Base-by-base conservation (phyloP, 2,888 invertebrate species). In the Diplazon laetatorius region DNA sequence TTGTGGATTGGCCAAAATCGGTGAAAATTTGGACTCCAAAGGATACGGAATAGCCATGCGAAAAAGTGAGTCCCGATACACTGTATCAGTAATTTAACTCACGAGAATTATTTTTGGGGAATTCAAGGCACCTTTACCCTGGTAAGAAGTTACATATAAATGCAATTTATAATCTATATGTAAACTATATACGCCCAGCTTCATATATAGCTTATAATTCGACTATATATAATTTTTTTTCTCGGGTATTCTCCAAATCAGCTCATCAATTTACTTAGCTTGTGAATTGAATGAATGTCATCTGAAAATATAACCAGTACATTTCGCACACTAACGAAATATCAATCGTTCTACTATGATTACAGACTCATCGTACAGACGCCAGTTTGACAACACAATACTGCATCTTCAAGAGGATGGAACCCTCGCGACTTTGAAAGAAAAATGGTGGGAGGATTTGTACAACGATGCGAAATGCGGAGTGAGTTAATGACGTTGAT, bases 21-120 rank as follows among this genome's bases (percentile, higher is more conserved):
- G 96, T 0, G 95, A 95, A 0, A 91, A 95, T 5, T 88, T 97
- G 12, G 97, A 97, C 85, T 94, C 94, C 80, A 97, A 97, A 91
- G 96, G 97, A 62, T 97, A 97, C 85, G 97, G 96, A 10, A 96
- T 97, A 59, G 97, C 96, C 4, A 95, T 97, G 94, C 94, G 93
- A 84, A 95, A 95, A 93, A 93, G 96, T 96, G 91, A 20, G 59
- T 2, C 20, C 52, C 20, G 9, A 1, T 52, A 2, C 30, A n/a
- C n/a, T n/a, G n/a, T 14, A 44, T 44, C 44, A 16, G 2, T 10
- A 10, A 39, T 39, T 39, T 39, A n/a, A n/a, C n/a, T n/a, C n/a
- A n/a, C n/a, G n/a, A n/a, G n/a, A n/a, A n/a, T n/a, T n/a, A n/a
- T n/a, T n/a, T n/a, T n/a, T n/a, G n/a, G n/a, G n/a, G n/a, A n/a